Conservation (phyloP, 2,797 vertebrate genomes). For the Scolopax bukidnonensis region DNA sequence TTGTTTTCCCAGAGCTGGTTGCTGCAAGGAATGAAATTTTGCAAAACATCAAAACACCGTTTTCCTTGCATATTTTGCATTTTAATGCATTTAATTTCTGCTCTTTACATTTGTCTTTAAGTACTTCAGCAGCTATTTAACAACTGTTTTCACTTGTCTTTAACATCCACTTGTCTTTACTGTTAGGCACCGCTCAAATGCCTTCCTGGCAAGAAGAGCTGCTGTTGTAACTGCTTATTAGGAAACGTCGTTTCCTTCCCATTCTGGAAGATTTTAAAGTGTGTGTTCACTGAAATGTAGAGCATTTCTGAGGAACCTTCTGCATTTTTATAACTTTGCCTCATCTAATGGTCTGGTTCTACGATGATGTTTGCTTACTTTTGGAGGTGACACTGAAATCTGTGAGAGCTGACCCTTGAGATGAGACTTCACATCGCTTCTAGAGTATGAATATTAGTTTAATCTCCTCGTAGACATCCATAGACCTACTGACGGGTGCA, state of each 20-base stretch:
- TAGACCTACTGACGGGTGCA: rapidly evolving
- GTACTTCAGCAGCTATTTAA: not conserved
- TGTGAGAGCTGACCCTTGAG: not conserved
- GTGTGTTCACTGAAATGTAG: not conserved
- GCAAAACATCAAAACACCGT: not conserved
- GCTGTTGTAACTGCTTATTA: not conserved
- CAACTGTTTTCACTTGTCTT: not conserved
- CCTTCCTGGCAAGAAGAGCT: not conserved
- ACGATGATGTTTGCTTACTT: rapidly evolving
- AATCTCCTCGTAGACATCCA: rapidly evolving
- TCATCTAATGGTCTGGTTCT: not conserved
- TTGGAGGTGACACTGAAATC: not conserved
- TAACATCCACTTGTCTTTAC: not conserved
- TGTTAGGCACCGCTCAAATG: not conserved
- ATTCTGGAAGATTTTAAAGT: not conserved
- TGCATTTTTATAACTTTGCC: not conserved
- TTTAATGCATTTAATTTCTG: not conserved
- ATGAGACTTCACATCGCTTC: not conserved
- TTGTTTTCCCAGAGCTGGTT: not conserved
- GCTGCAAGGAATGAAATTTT: not conserved
- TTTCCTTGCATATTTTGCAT: not conserved
- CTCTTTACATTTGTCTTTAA: not conserved
- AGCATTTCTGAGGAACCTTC: not conserved
- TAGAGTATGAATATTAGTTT: not conserved
- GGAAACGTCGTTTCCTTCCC: not conserved